Percentiles rank a stretch among this genome's conserved stretches.
Conservation (phyloP, 1,140 invertebrate species). For the Nephila pilipes region DNA sequence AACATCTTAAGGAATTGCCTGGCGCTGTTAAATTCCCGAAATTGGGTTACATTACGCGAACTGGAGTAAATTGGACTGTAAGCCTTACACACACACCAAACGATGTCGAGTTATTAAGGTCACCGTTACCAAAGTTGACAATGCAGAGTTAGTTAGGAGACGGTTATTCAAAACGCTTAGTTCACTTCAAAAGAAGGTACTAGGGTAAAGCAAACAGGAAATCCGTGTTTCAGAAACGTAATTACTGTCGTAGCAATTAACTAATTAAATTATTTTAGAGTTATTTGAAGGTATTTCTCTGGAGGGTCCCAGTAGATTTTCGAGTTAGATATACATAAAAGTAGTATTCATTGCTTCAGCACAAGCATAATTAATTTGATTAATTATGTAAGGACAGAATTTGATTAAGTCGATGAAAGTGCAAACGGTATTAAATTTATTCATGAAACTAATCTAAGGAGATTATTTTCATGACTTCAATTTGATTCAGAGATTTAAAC, state of each 20-base stretch:
- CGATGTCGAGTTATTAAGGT: slow-evolving; percentile 19
- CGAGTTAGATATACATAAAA: neutral
- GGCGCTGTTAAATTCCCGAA: slow-evolving; percentile 58
- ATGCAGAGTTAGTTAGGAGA: slow-evolving; percentile 17
- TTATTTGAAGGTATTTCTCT: neutral
- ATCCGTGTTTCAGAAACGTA: neutral
- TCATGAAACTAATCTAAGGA: neutral
- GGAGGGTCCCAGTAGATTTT: neutral
- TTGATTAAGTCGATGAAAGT: neutral
- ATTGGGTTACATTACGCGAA: slow-evolving; percentile 65
- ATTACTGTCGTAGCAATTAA: slow-evolving; percentile 53
- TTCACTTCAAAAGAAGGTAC: slow-evolving; percentile 1
- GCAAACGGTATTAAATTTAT: neutral
- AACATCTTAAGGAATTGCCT: slow-evolving; percentile 62
- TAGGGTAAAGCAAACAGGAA: slow-evolving; percentile 7
- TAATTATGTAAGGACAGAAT: neutral
- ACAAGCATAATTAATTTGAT: neutral
- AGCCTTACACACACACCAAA: neutral
- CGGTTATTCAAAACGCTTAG: slow-evolving; percentile 16
- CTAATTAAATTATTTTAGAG: slow-evolving; percentile 39
- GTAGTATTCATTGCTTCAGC: neutral
- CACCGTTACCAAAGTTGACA: slow-evolving; percentile 34
- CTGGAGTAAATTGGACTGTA: slow-evolving; percentile 59
- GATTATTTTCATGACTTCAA: neutral
- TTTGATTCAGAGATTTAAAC: too few relatives aligned